These are phyloP conservation scores for Lutjanus campechanus DNA, from an alignment of 2,797 vertebrate species.

Conservation along the genomic window DNA sequence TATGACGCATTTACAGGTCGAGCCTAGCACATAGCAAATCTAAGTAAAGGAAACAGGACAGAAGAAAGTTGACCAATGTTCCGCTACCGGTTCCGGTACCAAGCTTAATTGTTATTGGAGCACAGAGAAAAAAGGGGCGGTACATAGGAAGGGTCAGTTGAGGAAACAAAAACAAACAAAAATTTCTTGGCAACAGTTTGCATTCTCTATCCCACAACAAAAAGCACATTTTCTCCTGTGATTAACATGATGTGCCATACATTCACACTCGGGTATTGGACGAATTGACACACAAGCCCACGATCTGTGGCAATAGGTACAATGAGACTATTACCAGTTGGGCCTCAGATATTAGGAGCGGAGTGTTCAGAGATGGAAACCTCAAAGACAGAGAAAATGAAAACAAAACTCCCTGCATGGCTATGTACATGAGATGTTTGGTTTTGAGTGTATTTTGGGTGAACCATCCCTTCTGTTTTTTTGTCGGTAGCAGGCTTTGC, in stretches of 20 bases:
- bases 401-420: neutral
- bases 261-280: neutral
- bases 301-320: neutral
- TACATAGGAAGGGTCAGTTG: too few species aligned
- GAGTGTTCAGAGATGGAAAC: neutral
- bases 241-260: neutral
- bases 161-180: too few species aligned
- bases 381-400: neutral
- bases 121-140: neutral
- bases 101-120: too few species aligned
- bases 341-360: neutral
- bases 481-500: too few species aligned
- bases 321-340: neutral
- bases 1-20: too few species aligned
- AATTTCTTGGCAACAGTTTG: neutral
- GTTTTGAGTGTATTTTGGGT: neutral
- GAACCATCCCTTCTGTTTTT: neutral
- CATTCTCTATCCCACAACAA: neutral
- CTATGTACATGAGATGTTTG: too few species aligned
- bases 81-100: too few species aligned
- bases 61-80: too few species aligned
- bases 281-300: neutral
- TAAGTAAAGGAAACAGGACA: too few species aligned
- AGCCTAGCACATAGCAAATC: too few species aligned
- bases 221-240: neutral